phyloP scores from a whole-genome alignment of 1,140 invertebrate species.

The Matsumurasca onukii region DNA sequence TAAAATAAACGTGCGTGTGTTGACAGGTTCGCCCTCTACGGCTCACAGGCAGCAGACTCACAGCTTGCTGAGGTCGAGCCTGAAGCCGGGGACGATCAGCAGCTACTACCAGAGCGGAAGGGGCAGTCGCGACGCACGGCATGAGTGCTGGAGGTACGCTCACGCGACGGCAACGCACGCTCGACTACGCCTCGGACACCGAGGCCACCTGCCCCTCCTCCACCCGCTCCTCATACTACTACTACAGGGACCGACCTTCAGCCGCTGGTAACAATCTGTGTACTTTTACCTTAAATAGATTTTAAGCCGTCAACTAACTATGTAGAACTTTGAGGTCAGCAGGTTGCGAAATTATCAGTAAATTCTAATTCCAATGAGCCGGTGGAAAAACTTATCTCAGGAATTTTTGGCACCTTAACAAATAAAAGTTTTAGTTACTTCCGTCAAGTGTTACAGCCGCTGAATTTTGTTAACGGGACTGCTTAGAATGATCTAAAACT shows the following conservation, averaged over 20 bases:
- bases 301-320: too few relatives aligned
- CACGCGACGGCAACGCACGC: constrained; percentile 66
- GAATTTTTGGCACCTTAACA: too few relatives aligned
- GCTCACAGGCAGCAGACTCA: constrained; percentile 59
- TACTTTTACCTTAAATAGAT: too few relatives aligned
- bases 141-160: constrained; percentile 51
- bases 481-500: too few relatives aligned
- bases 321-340: too few relatives aligned
- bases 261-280: constrained; percentile 22
- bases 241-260: constrained; percentile 58
- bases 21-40: constrained; percentile 44
- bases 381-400: too few relatives aligned
- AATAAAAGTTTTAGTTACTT: too few relatives aligned
- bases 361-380: too few relatives aligned
- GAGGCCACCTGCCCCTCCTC: constrained; percentile 77
- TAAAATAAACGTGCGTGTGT: too few relatives aligned
- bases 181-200: constrained; percentile 92
- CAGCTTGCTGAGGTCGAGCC: constrained; percentile 70
- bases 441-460: too few relatives aligned
- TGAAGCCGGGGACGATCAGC: constrained; percentile 56
- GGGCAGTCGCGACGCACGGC: neutral
- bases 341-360: too few relatives aligned
- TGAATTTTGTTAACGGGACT: too few relatives aligned
- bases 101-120: constrained; percentile 29
- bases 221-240: constrained; percentile 74